A percentile compares a stretch with the other conserved stretches of the same genome.
These are phyloP conservation scores for Etheostoma nigrum DNA, from an alignment of 2,797 vertebrate genomes.

Conservation along the genomic window DNA sequence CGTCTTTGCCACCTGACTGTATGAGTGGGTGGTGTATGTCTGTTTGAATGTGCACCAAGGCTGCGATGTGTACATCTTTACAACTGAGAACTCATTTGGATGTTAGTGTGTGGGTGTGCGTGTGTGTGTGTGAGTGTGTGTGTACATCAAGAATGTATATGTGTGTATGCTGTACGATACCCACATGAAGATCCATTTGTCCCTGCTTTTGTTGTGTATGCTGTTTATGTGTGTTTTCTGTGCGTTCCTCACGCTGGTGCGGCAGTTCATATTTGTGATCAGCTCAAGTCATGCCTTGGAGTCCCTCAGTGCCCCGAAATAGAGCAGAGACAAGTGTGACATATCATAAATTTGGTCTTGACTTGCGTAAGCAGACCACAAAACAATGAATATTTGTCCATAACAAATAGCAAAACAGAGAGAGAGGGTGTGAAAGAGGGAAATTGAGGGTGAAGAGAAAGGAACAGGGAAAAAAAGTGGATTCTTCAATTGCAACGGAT, in stretches of 20 bases:
- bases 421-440: not conserved
- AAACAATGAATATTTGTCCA: constrained; percentile 53
- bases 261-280: constrained; percentile 36
- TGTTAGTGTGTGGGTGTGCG: not conserved
- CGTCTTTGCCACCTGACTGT: constrained; percentile 50
- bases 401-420: constrained; percentile 27
- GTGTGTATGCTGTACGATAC: not conserved
- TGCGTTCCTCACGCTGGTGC: not conserved
- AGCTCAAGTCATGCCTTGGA: not conserved
- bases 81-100: constrained; percentile 9
- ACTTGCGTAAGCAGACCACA: constrained; percentile 31
- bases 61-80: constrained; percentile 10
- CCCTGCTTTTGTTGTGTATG: not conserved
- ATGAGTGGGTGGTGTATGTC: constrained; percentile 26
- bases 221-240: not conserved
- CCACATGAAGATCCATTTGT: not conserved
- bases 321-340: constrained; percentile 56
- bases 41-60: not conserved
- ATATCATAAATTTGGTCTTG: constrained; percentile 50
- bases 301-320: constrained; percentile 27
- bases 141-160: not conserved
- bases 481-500: constrained; percentile 64
- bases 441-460: constrained; percentile 17
- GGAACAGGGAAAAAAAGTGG: not conserved
- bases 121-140: too few species aligned